These are phyloP conservation scores for Zaprionus lachaisei DNA, from an alignment of 1,140 invertebrate species.

Conservation along the genomic window DNA sequence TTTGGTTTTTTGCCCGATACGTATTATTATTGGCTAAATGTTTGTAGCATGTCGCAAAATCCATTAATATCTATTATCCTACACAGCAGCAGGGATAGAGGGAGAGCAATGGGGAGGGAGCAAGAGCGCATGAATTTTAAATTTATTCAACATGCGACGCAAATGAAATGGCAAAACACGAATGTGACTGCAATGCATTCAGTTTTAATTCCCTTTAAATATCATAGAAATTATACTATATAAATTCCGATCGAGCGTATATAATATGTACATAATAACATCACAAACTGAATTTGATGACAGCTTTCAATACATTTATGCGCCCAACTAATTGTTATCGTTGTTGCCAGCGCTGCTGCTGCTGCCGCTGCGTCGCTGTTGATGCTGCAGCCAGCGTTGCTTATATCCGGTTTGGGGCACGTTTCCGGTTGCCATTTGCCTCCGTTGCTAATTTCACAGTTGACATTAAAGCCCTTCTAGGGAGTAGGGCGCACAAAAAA, in stretches of 20 bases:
- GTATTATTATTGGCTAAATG: conserved; percentile 44
- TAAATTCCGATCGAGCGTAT: not conserved
- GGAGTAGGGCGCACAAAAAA: conserved; percentile 34
- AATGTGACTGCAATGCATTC: conserved; percentile 54
- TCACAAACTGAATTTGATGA: conserved; percentile 38
- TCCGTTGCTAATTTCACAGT: conserved; percentile 65
- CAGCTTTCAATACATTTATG: conserved; percentile 31
- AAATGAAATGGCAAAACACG: conserved; percentile 68
- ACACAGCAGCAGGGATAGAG: not conserved
- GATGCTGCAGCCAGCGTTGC: conserved; percentile 60
- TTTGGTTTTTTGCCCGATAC: conserved; percentile 43
- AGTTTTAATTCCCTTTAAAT: conserved; percentile 66
- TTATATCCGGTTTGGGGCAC: conserved; percentile 75
- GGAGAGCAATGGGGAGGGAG: not conserved
- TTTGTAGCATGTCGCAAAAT: conserved; percentile 57
- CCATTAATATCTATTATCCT: conserved; percentile 78
- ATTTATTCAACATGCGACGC: conserved; percentile 44
- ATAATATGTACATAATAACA: conserved; percentile 15
- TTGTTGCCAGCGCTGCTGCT: conserved; percentile 22
- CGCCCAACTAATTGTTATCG: conserved; percentile 27
- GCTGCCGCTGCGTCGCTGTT: not conserved
- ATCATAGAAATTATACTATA: conserved; percentile 24
- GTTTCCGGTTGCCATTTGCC: conserved; percentile 79
- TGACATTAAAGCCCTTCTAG: conserved; percentile 48
- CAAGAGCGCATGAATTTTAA: conserved; percentile 16